Evolutionary conservation across 1,140 invertebrate species (phyloP), one percentile per base, ranked within the genome.

Genomic region (Holotrichia oblita): DNA sequence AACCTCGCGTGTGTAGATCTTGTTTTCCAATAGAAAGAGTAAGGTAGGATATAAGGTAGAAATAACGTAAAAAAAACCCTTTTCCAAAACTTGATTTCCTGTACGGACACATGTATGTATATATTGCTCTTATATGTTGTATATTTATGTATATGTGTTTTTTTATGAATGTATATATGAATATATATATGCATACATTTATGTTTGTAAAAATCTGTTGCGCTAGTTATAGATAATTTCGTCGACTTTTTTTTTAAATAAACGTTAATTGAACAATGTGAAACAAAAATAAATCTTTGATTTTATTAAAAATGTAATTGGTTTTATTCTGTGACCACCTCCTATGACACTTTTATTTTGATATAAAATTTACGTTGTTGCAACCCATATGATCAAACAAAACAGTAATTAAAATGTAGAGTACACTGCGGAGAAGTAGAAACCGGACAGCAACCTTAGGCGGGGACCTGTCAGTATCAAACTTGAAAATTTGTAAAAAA

Each of bases 31-130:
- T 34, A 34, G 27, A 4, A 34, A 34, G 27, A 34, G 2, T 34
- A 34, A 34, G 27, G 1, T 34, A 34, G 27, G 2, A n/a, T n/a
- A 34, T 27, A 9, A 69, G 20, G 24, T 22, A 69, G 12, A 27
- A 10, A 69, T 22, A 64, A 24, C 61, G 61, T 64, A 64, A 64
- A 64, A 24, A 17, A 20, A 64, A 20, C 17, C 24, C 24, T 64
- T 64, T 64, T 64, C n/a, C n/a, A 34, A 1, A 34, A 10, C 8
- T 69, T 69, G 4, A 12, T 69, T 69, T 61, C 20, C n/a, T 61
- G 7, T 61, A 61, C n/a, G 22, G 61, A 69, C 61, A 69, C 61
- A 69, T 27, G 61, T 69, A 69, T 69, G 61, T 69, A 69, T 69
- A 69, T 69, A 69, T 27, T 34, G 61, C 61, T 69, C 61, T 8